phyloP scores from a whole-genome alignment of 2,113 vertebrate species.

The Boleophthalmus pectinirostris region DNA sequence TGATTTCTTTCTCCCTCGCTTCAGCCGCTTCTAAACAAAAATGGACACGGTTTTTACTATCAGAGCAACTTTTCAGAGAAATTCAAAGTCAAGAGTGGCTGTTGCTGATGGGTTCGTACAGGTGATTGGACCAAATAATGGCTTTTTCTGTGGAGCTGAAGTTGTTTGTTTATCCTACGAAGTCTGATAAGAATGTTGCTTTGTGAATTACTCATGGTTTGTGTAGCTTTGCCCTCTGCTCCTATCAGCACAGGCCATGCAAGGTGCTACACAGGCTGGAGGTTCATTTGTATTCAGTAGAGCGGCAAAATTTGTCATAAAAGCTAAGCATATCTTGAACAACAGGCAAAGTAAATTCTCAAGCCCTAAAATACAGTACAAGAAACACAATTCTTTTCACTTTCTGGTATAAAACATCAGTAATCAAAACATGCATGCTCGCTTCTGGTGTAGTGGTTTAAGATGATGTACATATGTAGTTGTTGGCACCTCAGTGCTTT shows the following conservation, averaged over 20 bases:
- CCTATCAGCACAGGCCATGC: slow-evolving; percentile 59
- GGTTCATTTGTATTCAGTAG: slow-evolving; percentile 1
- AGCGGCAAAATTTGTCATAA: background rate
- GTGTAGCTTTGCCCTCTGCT: background rate
- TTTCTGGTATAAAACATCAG: background rate
- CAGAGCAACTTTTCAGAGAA: slow-evolving; percentile 19
- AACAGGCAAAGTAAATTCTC: background rate
- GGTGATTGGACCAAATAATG: slow-evolving; percentile 44
- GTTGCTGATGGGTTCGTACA: slow-evolving; percentile 28
- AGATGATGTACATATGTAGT: too few species aligned
- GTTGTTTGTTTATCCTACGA: slow-evolving; percentile 41
- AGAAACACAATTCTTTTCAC: background rate
- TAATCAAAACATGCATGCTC: background rate
- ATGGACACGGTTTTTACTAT: slow-evolving; percentile 13
- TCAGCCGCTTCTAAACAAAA: slow-evolving; percentile 19
- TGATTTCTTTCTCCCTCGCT: slow-evolving; percentile 24
- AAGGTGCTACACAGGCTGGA: background rate
- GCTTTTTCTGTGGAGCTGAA: slow-evolving; percentile 22
- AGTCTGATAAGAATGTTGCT: slow-evolving; percentile 42
- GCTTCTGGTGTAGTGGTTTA: too few species aligned
- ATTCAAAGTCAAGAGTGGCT: slow-evolving; percentile 33
- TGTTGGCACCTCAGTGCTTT: too few species aligned
- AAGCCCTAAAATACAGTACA: background rate
- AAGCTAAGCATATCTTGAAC: background rate
- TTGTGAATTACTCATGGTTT: background rate